Evolutionary conservation across 2,888 invertebrate species (phyloP).

Genomic region (Epirrita christyi): DNA sequence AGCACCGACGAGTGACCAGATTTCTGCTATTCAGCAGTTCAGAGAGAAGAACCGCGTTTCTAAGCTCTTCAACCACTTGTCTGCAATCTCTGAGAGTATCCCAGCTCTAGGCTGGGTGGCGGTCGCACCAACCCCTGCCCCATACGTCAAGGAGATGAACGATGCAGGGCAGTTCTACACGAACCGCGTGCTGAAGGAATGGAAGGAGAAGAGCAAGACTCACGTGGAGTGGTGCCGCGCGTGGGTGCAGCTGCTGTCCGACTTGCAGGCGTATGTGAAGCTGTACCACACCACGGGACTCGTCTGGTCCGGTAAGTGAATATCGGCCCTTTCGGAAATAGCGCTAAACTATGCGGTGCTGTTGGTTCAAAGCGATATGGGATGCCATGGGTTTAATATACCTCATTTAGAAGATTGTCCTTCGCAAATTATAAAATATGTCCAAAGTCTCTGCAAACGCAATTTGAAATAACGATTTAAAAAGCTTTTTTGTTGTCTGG

Average conservation of each 20-base stretch:
- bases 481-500: no score
- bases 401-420: background rate
- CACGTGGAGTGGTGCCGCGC: constrained; percentile 98
- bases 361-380: background rate
- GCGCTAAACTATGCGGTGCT: background rate
- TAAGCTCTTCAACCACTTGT: constrained; percentile 96
- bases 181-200: constrained; percentile 98
- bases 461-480: no score
- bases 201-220: constrained; percentile 96
- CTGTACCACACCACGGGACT: constrained; percentile 98
- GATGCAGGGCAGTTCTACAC: constrained; percentile 99
- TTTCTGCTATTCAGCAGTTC: constrained; percentile 92
- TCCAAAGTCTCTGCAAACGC: no score
- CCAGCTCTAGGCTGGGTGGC: constrained; percentile 98
- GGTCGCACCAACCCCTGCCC: constrained; percentile 96
- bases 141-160: constrained; percentile 99
- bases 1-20: constrained; percentile 93
- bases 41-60: constrained; percentile 96
- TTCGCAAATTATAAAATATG: no score
- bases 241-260: constrained; percentile 94
- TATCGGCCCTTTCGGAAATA: no score
- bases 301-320: constrained; percentile 92
- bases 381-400: background rate
- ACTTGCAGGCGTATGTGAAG: constrained; percentile 96
- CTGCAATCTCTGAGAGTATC: constrained; percentile 97